Base-by-base conservation (phyloP, 2,113 vertebrate species). In the Grammomys surdaster region DNA sequence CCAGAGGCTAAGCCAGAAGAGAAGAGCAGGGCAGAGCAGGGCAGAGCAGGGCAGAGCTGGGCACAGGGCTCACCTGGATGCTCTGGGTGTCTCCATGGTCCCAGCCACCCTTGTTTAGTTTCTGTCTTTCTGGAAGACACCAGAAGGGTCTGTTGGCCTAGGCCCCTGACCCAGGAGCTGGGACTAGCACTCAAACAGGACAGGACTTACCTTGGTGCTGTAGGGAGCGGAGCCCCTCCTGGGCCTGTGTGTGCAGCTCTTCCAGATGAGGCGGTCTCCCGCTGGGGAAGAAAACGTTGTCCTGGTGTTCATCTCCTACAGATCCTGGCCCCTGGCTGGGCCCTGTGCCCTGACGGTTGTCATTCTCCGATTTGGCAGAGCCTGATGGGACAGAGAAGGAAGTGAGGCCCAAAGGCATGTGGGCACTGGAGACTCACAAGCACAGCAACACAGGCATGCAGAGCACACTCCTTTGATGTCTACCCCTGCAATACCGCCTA, bases 251-350 rank as follows among this genome's bases (percentile, higher is more conserved):
- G 98, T 99, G 99, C 77, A 99, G 98, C 97, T 99, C 99, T 95
- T 99, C 99, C 95, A 99, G 98, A 97, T 99, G 98, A 33, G 99
- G 98, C 0, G 99, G 98, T 31, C 99, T 98, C 60, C 98, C 98
- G 72, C 97, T 98, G 97, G 99, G 99, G 80, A 99, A 99, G 98
- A 99, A 99, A 85, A 99, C 99, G 19, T 99, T 99, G 98, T 99
- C 99, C 78, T 98, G 98, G 56, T 98, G 99, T 90, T 99, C 97
- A 65, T 98, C 96, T 0, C 58, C 95, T 86, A 33, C 43, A 73
- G 95, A 95, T 60, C 94, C 96, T 26, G 86, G 93, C 11, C 94
- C 97, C 98, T 86, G 13, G 98, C 96, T 0, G 65, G 98, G 98
- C 98, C 99, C 98, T 98, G 98, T 93, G 0, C 95, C 97, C 76